phyloP scores from a whole-genome alignment of 2,797 vertebrate species.

The Acipenser transmontanus region DNA sequence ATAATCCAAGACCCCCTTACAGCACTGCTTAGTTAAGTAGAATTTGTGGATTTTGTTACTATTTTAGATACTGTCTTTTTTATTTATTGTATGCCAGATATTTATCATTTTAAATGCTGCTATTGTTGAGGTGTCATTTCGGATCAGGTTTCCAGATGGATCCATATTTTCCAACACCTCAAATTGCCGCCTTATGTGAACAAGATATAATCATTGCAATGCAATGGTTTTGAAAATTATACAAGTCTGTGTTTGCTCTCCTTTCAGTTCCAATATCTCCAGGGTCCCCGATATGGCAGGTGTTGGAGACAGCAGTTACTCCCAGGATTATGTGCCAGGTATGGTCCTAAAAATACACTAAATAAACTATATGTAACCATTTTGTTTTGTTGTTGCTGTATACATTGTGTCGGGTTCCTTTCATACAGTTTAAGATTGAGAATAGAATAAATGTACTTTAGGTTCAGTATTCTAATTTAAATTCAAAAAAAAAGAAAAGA shows the following conservation, averaged over 20 bases:
- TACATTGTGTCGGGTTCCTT: neutral
- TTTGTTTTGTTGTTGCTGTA: neutral
- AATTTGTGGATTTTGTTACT: too few species aligned
- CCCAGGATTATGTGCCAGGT: constrained; percentile 64
- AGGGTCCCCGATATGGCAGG: constrained; percentile 55
- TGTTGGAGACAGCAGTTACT: constrained; percentile 37
- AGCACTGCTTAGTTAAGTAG: too few species aligned
- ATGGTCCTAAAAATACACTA: constrained; percentile 22
- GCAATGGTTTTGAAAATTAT: neutral
- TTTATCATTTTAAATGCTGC: neutral
- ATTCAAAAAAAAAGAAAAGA: neutral
- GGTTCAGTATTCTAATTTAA: constrained; percentile 4
- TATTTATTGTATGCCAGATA: too few species aligned
- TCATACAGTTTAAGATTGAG: neutral
- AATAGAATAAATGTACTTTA: neutral
- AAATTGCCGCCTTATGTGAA: too few species aligned
- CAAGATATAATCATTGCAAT: too few species aligned
- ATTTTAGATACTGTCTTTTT: too few species aligned
- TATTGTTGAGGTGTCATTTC: constrained; percentile 8
- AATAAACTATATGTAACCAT: neutral
- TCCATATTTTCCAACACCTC: neutral
- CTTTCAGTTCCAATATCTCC: constrained; percentile 51
- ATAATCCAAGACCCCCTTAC: too few species aligned
- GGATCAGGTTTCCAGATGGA: constrained; percentile 5
- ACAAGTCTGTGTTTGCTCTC: constrained; percentile 26